These are phyloP conservation scores for Microplitis mediator DNA, from an alignment of 1,140 invertebrate genomes.

Conservation along the genomic window DNA sequence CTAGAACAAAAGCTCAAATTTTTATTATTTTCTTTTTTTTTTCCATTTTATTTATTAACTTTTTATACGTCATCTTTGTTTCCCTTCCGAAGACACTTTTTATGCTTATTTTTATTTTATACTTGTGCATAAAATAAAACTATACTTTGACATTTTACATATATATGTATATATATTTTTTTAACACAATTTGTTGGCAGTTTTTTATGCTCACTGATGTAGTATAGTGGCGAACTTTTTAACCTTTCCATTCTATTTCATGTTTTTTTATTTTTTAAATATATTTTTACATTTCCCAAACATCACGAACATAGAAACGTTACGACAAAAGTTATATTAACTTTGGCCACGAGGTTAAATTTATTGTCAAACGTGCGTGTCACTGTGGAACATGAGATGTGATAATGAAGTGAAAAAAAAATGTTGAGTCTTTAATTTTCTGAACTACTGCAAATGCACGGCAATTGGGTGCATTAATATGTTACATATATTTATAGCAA, in stretches of 20 bases:
- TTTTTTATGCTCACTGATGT: background rate
- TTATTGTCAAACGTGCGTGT: conserved; percentile 32
- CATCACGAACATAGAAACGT: conserved; percentile 6
- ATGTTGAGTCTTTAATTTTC: background rate
- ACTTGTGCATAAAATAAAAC: background rate
- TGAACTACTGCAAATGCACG: conserved; percentile 6
- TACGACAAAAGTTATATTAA: conserved; percentile 37
- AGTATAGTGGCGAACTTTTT: background rate
- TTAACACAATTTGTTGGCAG: background rate
- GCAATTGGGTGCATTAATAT: background rate
- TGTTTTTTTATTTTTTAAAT: background rate
- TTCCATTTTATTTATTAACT: background rate
- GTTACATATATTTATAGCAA: too few relatives aligned
- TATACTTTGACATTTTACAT: background rate
- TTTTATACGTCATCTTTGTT: background rate
- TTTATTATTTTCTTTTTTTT: too few relatives aligned
- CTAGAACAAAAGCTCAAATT: too few relatives aligned
- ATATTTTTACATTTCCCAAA: conserved; percentile 13
- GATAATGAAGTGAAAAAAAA: conserved; percentile 20
- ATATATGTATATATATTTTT: background rate
- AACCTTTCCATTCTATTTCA: background rate
- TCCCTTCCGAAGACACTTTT: background rate
- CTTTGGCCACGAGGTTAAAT: conserved; percentile 26
- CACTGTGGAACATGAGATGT: conserved; percentile 11
- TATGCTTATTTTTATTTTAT: background rate